Evolutionary conservation across 2,797 vertebrate genomes (phyloP).

Genomic region (Cottoperca gobio): DNA sequence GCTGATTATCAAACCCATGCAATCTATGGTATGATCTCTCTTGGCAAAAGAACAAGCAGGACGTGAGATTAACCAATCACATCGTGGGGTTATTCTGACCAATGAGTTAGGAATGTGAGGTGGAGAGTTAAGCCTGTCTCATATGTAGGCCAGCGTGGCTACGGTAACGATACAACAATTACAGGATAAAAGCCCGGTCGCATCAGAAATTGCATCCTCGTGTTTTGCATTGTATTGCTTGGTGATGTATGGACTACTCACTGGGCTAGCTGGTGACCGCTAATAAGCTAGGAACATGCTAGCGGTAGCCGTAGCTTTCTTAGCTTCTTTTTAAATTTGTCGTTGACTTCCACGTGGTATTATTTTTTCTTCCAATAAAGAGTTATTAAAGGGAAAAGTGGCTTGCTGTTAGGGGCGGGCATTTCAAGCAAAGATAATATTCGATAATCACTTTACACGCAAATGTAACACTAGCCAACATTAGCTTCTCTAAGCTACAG

Average conservation of each 20-base stretch:
- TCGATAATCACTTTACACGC: too few species aligned
- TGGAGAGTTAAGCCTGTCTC: background rate
- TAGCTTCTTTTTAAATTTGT: background rate
- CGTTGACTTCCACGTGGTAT: background rate
- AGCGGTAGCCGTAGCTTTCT: background rate
- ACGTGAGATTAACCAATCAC: slow-evolving; percentile 18
- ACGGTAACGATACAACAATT: background rate
- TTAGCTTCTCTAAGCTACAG: background rate
- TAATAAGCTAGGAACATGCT: too few species aligned
- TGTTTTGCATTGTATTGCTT: background rate
- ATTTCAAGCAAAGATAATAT: too few species aligned
- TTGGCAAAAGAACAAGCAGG: slow-evolving; percentile 7
- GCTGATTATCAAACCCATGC: slow-evolving; percentile 37
- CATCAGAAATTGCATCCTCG: background rate
- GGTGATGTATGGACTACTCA: background rate
- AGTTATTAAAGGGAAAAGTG: too few species aligned
- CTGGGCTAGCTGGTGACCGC: background rate
- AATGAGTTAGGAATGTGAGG: slow-evolving; percentile 27
- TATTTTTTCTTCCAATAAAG: too few species aligned
- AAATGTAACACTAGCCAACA: too few species aligned
- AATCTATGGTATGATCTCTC: background rate
- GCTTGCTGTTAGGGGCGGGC: too few species aligned
- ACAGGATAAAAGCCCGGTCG: background rate
- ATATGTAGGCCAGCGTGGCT: background rate
- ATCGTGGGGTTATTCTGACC: slow-evolving; percentile 16